These are phyloP conservation scores for Tenualosa thibaudeaui DNA, from an alignment of 2,797 vertebrate genomes.

Conservation along the genomic window DNA sequence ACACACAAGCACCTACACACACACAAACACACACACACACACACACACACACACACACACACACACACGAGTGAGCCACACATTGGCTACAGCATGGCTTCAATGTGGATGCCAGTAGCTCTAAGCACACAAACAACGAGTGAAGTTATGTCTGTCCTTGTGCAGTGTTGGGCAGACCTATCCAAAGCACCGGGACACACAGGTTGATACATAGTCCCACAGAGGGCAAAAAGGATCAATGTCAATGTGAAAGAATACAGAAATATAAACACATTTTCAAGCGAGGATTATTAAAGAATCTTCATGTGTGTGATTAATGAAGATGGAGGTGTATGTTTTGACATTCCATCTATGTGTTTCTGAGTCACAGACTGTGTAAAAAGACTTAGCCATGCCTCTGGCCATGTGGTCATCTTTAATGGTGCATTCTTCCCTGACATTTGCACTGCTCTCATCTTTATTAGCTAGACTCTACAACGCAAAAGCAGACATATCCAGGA, in stretches of 20 bases:
- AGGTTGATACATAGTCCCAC: neutral
- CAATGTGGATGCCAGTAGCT: too few species aligned
- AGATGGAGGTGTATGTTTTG: neutral
- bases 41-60: neutral
- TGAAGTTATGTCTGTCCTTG: neutral
- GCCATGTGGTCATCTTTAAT: neutral
- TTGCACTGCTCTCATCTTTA: neutral
- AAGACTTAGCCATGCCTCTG: neutral
- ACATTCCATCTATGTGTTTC: neutral
- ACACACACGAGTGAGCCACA: neutral
- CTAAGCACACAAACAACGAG: neutral
- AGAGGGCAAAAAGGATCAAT: too few species aligned
- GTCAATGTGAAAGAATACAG: too few species aligned
- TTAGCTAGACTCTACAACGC: neutral
- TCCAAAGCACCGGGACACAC: neutral
- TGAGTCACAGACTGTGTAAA: neutral
- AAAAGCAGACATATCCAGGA: too few species aligned
- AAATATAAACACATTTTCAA: too few species aligned
- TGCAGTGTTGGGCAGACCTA: too few species aligned
- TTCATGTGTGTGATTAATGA: too few species aligned
- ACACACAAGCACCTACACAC: neutral
- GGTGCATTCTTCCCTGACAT: neutral
- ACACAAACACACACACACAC: slow-evolving; percentile 14
- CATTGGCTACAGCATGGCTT: too few species aligned
- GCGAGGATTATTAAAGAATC: too few species aligned